Evolutionary conservation across 2,113 vertebrate genomes (phyloP).

Genomic region (Menidia beryllina): DNA sequence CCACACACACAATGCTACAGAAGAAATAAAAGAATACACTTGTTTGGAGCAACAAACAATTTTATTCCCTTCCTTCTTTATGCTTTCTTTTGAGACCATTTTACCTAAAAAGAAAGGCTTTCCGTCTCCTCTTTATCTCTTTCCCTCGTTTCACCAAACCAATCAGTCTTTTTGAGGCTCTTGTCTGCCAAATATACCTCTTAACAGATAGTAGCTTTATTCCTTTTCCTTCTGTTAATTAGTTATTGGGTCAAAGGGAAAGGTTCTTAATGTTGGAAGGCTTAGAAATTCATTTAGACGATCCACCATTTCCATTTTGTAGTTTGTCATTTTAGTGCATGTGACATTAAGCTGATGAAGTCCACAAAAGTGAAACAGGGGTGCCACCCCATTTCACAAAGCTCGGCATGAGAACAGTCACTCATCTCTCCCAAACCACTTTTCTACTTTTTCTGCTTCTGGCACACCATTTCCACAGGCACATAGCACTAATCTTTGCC

Average conservation of each 20-base stretch:
- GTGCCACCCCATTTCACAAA: conserved; percentile 15
- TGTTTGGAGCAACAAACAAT: conserved; percentile 12
- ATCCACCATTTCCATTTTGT: conserved; percentile 26
- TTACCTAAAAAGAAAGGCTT: conserved; percentile 15
- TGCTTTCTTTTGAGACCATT: conserved; percentile 19
- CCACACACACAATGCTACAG: conserved; percentile 10
- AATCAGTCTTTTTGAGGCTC: conserved; percentile 12
- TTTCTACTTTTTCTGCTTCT: neutral
- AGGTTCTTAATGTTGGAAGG: conserved; percentile 12
- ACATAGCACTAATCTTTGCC: conserved; percentile 58
- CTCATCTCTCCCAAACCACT: conserved; percentile 3
- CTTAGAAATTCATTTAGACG: conserved; percentile 3
- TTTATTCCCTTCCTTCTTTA: no score
- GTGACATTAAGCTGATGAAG: conserved; percentile 12
- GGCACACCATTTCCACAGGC: conserved; percentile 29
- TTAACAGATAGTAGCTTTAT: conserved; percentile 21
- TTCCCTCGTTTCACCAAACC: conserved; percentile 26
- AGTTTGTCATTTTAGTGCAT: conserved; percentile 29
- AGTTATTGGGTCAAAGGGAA: conserved; percentile 22
- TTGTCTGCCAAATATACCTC: conserved; percentile 19
- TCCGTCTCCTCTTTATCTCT: conserved; percentile 31
- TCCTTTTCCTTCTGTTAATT: conserved; percentile 28
- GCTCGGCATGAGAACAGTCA: neutral
- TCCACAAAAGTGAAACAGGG: conserved; percentile 9
- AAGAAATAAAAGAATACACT: conserved; percentile 12